Base-by-base conservation (phyloP, 2,113 vertebrate species). In the Leucopsar rothschildi region DNA sequence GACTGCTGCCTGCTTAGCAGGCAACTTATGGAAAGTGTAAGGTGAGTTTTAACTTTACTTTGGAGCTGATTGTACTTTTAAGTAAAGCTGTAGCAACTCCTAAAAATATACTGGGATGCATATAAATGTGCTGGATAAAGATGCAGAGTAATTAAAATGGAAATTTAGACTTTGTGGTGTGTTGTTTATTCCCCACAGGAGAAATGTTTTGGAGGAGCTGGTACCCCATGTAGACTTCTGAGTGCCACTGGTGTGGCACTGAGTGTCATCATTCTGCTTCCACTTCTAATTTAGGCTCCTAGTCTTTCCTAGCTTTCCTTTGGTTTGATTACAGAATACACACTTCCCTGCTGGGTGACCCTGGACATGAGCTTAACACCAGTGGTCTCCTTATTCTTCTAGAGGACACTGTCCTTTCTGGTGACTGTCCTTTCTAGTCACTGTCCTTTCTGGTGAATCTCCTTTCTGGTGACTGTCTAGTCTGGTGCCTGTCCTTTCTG, bases 131-230 rank as follows among this genome's bases (percentile, higher is more conserved):
- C 65, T 66, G 56, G 52, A 24, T 84, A 91, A 86, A 87, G 60
- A 92, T 59, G 15, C 64, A 44, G 69, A 84, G 52, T 71, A 92
- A 91, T 88, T 88, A 70, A 91, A 92, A 86, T 63, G 60, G 86
- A 89, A 92, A 87, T 93, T 56, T 52, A 75, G 44, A 28, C 57
- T 92, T 94, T 56, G 73, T 90, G 82, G 52, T 77, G n/a, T 44
- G 53, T 78, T 93, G 70, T 84, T 95, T 89, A 70, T 82, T 87
- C 61, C 73, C 31, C 44, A 52, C 49, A 66, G 42, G 69, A 73
- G 82, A 79, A 82, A 70, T 73, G 86, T 75, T 88, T 78, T 83
- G 56, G 47, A 81, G 81, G 39, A 84, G 65, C 73, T 79, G 64
- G 19, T 84, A 27, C 22, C 49, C 78, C 49, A 42, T 68, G 78